A percentile compares a stretch with the other conserved stretches of the same genome.
Conservation (phyloP, 23 tunicate genomes). For the Trididemnum clinides region DNA sequence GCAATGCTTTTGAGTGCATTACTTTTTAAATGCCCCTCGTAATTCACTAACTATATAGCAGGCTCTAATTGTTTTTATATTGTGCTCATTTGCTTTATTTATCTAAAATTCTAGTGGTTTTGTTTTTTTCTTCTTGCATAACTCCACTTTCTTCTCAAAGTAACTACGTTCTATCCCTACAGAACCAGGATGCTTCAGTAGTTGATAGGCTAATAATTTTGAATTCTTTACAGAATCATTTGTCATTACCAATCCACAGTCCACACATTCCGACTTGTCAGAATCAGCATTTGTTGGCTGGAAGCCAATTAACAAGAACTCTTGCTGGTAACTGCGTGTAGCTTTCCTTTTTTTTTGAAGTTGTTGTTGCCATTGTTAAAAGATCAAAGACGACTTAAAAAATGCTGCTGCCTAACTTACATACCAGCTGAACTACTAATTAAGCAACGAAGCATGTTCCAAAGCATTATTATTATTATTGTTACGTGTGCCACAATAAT, state of each 20-base stretch:
- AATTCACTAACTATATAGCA: neutral
- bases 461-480: too few species aligned
- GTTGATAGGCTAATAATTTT: too few species aligned
- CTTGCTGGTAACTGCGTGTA: neutral
- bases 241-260: neutral
- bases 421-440: too few species aligned
- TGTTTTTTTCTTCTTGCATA: neutral
- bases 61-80: neutral
- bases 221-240: neutral
- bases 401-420: too few species aligned
- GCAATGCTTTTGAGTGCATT: too few species aligned
- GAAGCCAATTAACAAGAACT: neutral
- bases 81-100: neutral
- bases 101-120: neutral
- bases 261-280: neutral
- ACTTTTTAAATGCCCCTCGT: too few species aligned
- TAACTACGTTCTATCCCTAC: neutral
- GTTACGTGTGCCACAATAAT: too few species aligned
- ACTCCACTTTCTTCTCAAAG: too few species aligned
- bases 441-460: too few species aligned
- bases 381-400: too few species aligned
- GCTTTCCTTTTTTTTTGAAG: neutral
- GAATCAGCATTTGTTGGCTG: neutral
- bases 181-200: neutral
- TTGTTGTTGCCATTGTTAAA: neutral